Conservation (phyloP, 2,888 invertebrate genomes). For the Hydrotaea cyrtoneurina region DNA sequence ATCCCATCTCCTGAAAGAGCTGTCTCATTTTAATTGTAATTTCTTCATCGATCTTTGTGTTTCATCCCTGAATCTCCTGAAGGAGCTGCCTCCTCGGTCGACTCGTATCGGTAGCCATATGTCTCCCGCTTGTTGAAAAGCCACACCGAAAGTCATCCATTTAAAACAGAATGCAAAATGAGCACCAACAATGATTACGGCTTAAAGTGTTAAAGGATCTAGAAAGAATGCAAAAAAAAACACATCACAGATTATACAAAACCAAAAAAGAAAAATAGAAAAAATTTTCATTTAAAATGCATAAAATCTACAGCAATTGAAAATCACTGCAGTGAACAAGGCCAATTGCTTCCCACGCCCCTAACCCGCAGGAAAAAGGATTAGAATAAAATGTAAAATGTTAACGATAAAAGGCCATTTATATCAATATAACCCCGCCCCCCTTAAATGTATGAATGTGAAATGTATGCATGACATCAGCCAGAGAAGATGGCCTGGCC, state of each 20-base stretch:
- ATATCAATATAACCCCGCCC: slow-evolving; percentile 41
- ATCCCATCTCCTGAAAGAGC: too few species aligned
- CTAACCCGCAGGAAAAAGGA: slow-evolving; percentile 34
- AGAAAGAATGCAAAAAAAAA: neutral
- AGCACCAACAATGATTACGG: neutral
- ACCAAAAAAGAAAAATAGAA: slow-evolving; percentile 15
- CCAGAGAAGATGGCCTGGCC: neutral
- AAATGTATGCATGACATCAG: neutral
- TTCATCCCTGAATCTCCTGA: too few species aligned
- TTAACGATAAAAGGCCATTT: slow-evolving; percentile 53
- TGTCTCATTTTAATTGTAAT: too few species aligned
- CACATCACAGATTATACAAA: neutral
- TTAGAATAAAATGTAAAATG: slow-evolving; percentile 51
- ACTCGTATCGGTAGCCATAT: too few species aligned
- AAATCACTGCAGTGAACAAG: slow-evolving; percentile 29
- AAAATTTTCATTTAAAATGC: slow-evolving; percentile 52
- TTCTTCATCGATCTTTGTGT: too few species aligned
- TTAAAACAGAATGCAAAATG: too few species aligned
- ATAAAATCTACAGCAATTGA: slow-evolving; percentile 38
- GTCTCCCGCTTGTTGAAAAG: too few species aligned
- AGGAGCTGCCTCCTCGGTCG: too few species aligned
- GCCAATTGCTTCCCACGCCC: neutral
- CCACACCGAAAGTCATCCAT: too few species aligned
- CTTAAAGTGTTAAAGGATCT: neutral
- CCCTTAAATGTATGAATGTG: too few species aligned